Base-by-base conservation (phyloP, 64 coral and sea anemone species). In the Pocillopora verrucosa region DNA sequence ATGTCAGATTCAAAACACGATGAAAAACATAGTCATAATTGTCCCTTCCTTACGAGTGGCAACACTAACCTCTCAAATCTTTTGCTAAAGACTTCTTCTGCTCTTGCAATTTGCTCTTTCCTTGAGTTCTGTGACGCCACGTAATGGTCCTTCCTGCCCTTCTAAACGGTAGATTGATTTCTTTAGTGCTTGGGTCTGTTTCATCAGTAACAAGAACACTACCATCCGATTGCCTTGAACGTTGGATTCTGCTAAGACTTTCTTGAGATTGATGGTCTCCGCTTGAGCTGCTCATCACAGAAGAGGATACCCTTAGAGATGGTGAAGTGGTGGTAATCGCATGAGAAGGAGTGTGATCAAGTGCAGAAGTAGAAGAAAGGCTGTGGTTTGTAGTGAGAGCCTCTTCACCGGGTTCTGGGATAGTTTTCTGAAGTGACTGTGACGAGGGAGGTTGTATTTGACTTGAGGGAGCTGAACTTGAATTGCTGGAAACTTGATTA, bases 121-220 rank as follows among this genome's bases (percentile, higher is more conserved):
- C 83, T 60, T 80, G 82, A 4, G 82, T 51, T 38, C 61, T 85
- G 37, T 85, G 45, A 13, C 82, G 74, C 90, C 90, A 92, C 45
- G 65, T 92, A 14, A 92, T 77, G 13, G 65, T 92, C 61, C 90
- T 86, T 11, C 90, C 90, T 10, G 90, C 82, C 72, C 82, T 76
- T 36, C 90, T 75, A 17, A 79, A 13, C 16, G 90, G 90, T 24
- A 25, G 83, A 15, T 86, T 78, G 13, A 60, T 57, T 16, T 92
- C 82, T n/a, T 67, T 86, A 13, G 36, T 16, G 1, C 11, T 56
- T 88, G 72, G 25, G 14, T 14, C 73, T 36, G 25, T 38, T 22
- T 88, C 75, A 20, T 75, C 58, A 78, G 57, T 24, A 45, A 76
- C 57, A 60, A 73, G 17, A 15, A 25, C 14, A 64, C 26, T 81